phyloP scores from a whole-genome alignment of 2,888 invertebrate species.

The Pseudococcus longispinus region DNA sequence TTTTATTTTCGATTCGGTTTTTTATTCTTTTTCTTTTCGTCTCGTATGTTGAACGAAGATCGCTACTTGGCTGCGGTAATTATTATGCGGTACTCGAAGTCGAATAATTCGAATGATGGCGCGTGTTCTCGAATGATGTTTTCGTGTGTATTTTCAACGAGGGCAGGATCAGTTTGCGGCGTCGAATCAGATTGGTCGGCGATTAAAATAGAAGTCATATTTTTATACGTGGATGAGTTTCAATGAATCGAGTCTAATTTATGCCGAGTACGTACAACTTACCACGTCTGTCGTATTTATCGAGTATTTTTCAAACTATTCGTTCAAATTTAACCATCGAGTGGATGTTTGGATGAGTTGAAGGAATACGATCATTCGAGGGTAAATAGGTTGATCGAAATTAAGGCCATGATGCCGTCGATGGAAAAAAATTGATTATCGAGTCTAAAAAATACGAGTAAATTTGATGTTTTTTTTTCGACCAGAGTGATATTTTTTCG shows the following conservation, averaged over 20 bases:
- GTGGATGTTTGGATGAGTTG: not conserved
- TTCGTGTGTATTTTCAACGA: not conserved
- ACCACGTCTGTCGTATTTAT: not conserved
- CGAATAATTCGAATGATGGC: not conserved
- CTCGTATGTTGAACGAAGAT: not conserved
- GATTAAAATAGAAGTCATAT: constrained; percentile 6
- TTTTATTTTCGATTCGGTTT: not conserved
- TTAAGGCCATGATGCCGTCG: not conserved
- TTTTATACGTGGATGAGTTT: not conserved
- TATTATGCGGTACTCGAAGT: constrained; percentile 12
- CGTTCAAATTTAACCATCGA: not conserved
- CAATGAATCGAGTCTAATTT: not conserved
- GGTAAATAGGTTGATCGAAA: not conserved
- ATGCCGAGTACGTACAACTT: not conserved
- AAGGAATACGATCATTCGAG: not conserved
- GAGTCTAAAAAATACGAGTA: not conserved
- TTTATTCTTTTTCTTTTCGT: too few species aligned
- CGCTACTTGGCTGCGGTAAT: not conserved
- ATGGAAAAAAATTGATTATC: not conserved
- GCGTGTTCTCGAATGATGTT: not conserved
- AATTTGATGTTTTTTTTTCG: not conserved
- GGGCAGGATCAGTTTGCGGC: not conserved
- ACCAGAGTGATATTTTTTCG: too few species aligned
- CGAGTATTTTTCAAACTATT: not conserved
- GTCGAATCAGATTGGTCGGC: not conserved